Base-by-base conservation (phyloP, 2,113 vertebrate genomes). In the Callionymus lyra region DNA sequence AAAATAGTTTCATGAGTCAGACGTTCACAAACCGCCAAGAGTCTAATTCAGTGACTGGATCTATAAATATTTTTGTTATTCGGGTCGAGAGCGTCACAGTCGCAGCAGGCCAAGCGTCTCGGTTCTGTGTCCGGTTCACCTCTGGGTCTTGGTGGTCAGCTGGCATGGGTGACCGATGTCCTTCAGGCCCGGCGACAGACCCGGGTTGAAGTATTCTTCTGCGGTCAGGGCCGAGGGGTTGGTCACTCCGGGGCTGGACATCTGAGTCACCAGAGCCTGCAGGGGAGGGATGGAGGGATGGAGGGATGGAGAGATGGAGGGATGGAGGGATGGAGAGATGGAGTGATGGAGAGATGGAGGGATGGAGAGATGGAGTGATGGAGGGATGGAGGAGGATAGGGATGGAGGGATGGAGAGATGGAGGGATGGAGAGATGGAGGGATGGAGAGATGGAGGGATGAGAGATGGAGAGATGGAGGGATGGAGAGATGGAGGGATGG, bases 101-200 rank as follows among this genome's bases (percentile, higher is more conserved):
- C 21, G 21, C 21, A 27, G 21, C 21, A 27, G 21, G 21, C 21
- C 8, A 8, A 27, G 21, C 21, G 4, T 27, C 21, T 27, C 8
- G 4, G 21, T 27, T 8, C 21, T 27, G 21, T 27, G 21, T 27
- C 16, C 6, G 16, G 1, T 46, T 90, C 82, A 95, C 94, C 92
- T 98, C 85, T 98, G 95, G 6, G 93, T 97, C 86, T 98, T 98
- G 63, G 94, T 97, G 76, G 93, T 97, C 74, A 98, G 90, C 51
- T 96, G 92, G 76, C 93, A 93, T 52, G 90, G 89, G 51, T 90
- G 87, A 16, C 95, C 93, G 72, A 98, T 94, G 82, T 98, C 94
- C 19, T 89, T 84, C 59, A 81, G 87, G 48, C 85, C 89, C 48
- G 85, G 84, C 34, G 87, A 85, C 1, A 85, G 85, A 66, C 80